Evolutionary conservation across 2,113 vertebrate genomes (phyloP).

Genomic region (Eretmochelys imbricata): DNA sequence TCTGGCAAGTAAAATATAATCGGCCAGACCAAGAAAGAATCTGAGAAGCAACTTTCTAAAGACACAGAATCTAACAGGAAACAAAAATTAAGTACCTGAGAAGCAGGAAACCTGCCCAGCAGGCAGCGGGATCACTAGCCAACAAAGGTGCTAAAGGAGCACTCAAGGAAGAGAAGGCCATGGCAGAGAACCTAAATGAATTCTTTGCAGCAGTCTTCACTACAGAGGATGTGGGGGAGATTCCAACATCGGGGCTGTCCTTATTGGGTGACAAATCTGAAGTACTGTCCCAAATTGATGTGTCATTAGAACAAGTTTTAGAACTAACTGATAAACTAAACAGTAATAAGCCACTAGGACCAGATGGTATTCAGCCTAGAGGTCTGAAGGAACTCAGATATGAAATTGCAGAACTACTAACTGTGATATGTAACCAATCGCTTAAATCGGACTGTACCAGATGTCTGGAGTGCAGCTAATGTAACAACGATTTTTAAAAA

Average conservation of each 20-base stretch:
- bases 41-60: background rate
- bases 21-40: background rate
- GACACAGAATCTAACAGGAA: background rate
- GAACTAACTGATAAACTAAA: background rate
- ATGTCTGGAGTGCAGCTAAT: background rate
- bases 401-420: background rate
- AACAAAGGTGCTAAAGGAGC: background rate
- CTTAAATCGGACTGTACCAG: background rate
- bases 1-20: no score
- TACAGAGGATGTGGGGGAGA: background rate
- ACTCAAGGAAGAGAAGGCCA: no score
- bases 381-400: background rate
- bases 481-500: accelerated
- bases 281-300: no score
- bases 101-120: background rate
- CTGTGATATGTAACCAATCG: background rate
- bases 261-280: background rate
- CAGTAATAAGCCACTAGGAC: no score
- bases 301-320: no score
- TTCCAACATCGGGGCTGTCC: background rate
- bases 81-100: background rate
- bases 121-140: background rate
- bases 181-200: background rate
- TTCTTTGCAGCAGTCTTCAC: background rate
- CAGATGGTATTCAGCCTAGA: background rate